Conservation (phyloP, 2,113 vertebrate species). For the Fulmarus glacialis region DNA sequence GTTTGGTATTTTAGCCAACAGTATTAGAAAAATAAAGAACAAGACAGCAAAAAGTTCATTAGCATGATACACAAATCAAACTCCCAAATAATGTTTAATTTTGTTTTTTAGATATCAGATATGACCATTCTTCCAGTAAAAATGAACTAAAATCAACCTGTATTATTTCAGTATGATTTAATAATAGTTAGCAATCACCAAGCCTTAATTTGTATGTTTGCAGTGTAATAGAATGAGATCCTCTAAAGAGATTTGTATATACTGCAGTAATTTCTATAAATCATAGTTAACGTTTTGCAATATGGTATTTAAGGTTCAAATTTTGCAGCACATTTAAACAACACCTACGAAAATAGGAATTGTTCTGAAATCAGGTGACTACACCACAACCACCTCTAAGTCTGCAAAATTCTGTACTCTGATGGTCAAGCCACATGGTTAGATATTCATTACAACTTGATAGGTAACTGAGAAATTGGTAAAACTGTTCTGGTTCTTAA, state of each 20-base stretch:
- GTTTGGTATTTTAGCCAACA: background rate
- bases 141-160: background rate
- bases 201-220: background rate
- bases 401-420: background rate
- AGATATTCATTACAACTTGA: background rate
- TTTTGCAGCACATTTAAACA: background rate
- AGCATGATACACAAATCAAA: background rate
- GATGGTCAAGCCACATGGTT: background rate
- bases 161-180: background rate
- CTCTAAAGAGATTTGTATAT: background rate
- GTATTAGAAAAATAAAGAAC: background rate
- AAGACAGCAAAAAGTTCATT: background rate
- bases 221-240: background rate
- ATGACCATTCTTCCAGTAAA: background rate
- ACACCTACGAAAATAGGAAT: background rate
- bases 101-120: background rate
- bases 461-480: background rate
- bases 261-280: background rate
- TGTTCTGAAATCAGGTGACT: background rate
- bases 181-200: background rate
- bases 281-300: background rate
- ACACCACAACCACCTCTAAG: background rate
- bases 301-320: background rate
- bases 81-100: background rate
- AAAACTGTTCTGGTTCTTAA: background rate